These are phyloP conservation scores for Cyrtonyx montezumae DNA, from an alignment of 2,113 vertebrate genomes.

Conservation along the genomic window DNA sequence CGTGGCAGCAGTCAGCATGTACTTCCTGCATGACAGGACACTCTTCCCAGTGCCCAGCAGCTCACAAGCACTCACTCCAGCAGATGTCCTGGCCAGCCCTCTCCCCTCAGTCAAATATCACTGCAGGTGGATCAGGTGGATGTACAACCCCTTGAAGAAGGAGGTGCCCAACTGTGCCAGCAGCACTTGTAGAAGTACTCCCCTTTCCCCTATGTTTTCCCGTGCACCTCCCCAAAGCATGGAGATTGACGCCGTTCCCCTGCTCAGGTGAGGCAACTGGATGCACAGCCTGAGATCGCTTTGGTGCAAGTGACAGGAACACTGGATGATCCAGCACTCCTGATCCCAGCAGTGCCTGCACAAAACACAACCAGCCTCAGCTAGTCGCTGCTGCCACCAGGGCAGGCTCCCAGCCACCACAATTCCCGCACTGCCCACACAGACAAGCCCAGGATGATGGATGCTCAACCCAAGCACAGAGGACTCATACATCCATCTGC, in stretches of 20 bases:
- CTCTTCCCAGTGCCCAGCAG: not conserved
- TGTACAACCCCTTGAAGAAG: not conserved
- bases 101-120: not conserved
- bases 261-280: not conserved
- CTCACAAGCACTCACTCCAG: not conserved
- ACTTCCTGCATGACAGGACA: not conserved
- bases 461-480: not conserved
- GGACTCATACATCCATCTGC: rapidly evolving
- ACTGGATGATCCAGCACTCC: rapidly evolving
- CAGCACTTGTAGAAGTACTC: not conserved
- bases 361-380: not conserved
- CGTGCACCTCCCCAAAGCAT: not conserved
- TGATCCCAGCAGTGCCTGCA: not conserved
- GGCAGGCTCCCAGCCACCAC: not conserved
- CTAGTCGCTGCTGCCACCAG: rapidly evolving
- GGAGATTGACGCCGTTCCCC: not conserved
- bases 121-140: not conserved
- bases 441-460: not conserved
- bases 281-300: rapidly evolving
- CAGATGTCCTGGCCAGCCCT: not conserved
- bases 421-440: not conserved
- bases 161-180: not conserved
- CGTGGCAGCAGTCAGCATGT: not conserved
- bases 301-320: not conserved
- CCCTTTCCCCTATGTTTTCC: not conserved